Base-by-base conservation (phyloP, 2,797 vertebrate genomes). In the Tangara arthus region DNA sequence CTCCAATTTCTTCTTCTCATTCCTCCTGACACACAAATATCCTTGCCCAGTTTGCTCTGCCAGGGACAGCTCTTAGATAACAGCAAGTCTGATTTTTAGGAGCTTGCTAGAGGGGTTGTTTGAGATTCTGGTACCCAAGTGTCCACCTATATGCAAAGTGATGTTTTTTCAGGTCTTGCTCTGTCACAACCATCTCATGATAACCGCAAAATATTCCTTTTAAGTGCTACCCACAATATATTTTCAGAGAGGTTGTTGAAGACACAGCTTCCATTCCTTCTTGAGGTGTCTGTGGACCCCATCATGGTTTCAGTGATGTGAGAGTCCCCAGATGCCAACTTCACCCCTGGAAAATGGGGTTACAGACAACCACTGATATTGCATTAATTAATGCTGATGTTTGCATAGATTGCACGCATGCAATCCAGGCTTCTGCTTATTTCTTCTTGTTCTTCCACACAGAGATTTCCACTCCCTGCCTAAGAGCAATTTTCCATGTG, bases 301-400 rank as follows among this genome's bases (percentile, higher is more conserved):
- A 26, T 89, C 28, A 34, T 11, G 8, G 11, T 28, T 85, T 49
- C 37, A 64, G 49, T 13, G 53, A 46, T 16, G 53, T 0, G 2
- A 11, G 7, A 26, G 28, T 59, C n/a, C 27, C 47, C 39, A 39
- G 0, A 3, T 42, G n/a, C 12, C 21, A 61, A 4, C 6, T 34
- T 50, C 6, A 39, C 15, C 23, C 12, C 8, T 39, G 30, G 27
- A 15, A 14, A 53, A 1, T 16, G 30, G 50, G 32, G 73, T 82
- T 91, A 60, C 41, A 79, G 79, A 75, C 68, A 70, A 95, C 53
- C 66, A 79, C 75, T 41, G 75, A 26, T 11, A 57, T 4, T 68
- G 32, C 34, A 75, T 39, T 90, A 85, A 91, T 85, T 82, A 96
- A 82, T 78, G 80, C 46, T 93, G 71, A 34, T 79, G 72, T 56